Evolutionary conservation across 2,113 vertebrate species (phyloP), one percentile per base, ranked within the genome.

Genomic region (Ranitomeya variabilis): DNA sequence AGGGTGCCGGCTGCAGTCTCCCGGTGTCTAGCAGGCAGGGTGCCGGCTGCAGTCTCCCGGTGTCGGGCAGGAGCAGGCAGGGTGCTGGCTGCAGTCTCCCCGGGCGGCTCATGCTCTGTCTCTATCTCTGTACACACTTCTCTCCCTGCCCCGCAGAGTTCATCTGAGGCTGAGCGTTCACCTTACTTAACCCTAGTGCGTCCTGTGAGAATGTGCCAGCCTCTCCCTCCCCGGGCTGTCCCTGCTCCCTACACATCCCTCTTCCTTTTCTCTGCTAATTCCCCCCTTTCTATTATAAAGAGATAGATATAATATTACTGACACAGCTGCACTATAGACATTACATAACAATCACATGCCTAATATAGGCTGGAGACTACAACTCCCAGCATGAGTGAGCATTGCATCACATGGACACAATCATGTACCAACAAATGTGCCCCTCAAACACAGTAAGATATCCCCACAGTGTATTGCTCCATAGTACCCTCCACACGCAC

Each of bases 151-250:
- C 78, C 76, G 37, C 84, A 57, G 89, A 57, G 84, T 86, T 89
- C 85, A 86, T 16, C 67, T 66, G 57, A 86, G 60, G 71, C 62
- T 86, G 85, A 86, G 78, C 57, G 52, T 77, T 74, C 69, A 82
- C 85, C 89, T 69, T 83, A 86, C 79, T 87, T 86, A 80, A 82
- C 89, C 79, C 84, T 89, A 82, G 54, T 86, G 78, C 84, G 52
- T 66, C 52, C 78, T 64, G 80, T 80, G 80, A 52, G 81, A 64
- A 83, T 71, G 74, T 83, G 64, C 85, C 76, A 78, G 51, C 74
- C 88, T 86, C 80, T 59, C 87, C 86, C 81, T 60, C 82, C 52
- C 83, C 73, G n/a, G 10, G 66, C 80, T 85, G 81, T 85, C 83
- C 82, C 83, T 52, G 19, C 31, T 85, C 83, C 74, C 83, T 52